Evolutionary conservation across 2,113 vertebrate species (phyloP).

Genomic region (Halichoeres trimaculatus): DNA sequence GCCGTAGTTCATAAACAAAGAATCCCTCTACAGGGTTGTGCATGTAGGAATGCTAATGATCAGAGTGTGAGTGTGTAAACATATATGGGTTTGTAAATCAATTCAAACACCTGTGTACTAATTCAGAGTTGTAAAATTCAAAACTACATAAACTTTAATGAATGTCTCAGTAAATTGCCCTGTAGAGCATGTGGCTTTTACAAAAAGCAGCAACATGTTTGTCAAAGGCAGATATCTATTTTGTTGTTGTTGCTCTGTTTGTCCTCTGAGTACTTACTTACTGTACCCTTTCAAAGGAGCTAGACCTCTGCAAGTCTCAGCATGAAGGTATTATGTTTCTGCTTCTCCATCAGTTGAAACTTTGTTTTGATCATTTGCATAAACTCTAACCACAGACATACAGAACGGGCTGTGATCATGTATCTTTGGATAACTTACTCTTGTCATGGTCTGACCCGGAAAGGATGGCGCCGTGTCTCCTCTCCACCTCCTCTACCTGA

Average conservation of each 20-base stretch:
- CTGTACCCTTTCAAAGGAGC: not conserved
- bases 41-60: not conserved
- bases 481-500: conserved; percentile 89
- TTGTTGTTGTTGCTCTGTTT: conserved; percentile 9
- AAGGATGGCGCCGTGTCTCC: conserved; percentile 88
- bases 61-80: too few species aligned
- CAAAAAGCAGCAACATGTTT: conserved; percentile 22
- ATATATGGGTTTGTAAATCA: too few species aligned
- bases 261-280: conserved; percentile 1
- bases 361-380: not conserved
- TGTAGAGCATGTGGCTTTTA: not conserved
- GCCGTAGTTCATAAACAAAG: too few species aligned
- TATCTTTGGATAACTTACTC: conserved; percentile 80
- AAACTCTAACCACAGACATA: not conserved
- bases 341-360: not conserved
- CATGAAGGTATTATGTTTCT: not conserved
- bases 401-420: not conserved
- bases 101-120: too few species aligned
- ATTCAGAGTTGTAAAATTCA: too few species aligned
- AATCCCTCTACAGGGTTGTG: too few species aligned
- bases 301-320: not conserved
- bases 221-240: conserved; percentile 32
- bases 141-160: too few species aligned
- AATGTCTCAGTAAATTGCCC: too few species aligned
- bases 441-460: conserved; percentile 89